Evolutionary conservation across 1,140 invertebrate genomes (phyloP), one percentile per base, ranked within the genome.

Genomic region (Latrodectus geometricus): DNA sequence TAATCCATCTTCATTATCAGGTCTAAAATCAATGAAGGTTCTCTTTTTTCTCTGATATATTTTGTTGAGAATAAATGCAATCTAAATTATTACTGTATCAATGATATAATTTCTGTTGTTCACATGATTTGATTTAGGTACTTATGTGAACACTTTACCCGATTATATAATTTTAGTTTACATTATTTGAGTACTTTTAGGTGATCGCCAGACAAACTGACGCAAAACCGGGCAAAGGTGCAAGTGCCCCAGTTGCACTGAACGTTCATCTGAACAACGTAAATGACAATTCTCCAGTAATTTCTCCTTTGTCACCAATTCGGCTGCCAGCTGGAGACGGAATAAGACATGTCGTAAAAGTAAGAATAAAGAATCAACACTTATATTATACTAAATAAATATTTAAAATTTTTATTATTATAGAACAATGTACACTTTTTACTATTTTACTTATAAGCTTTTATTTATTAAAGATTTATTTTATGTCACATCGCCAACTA

Each of bases 281-380:
- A 9, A 97, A 97, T 89, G 96, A 97, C 89, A 97, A 97, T 91
- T 93, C 95, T 0, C 96, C 96, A 0, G 92, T 94, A 79, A 92
- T 97, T 87, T 93, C 95, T 0, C 95, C 95, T 91, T 94, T 95
- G 3, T 91, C 94, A 5, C 95, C 95, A 0, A 93, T 97, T 66
- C 94, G 93, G 1, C 94, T 97, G 7, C 95, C 95, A 70, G 96
- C 96, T 15, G 96, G 95, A 0, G 95, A 96, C 90, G 94, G 94
- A 35, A 94, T 93, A 88, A 92, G 95, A 70, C 92, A 94, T 89
- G 94, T 97, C n/a, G 93, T 94, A 48, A 94, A 95, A 91, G 95
- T 94, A 91, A 87, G 54, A 48, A 35, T 17, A 14, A 56, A 14
- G 21, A 21, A 54, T n/a, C 17, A n/a, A n/a, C 9, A 48, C 17